Conservation (phyloP, 2,113 vertebrate species). For the Ellobius talpinus region DNA sequence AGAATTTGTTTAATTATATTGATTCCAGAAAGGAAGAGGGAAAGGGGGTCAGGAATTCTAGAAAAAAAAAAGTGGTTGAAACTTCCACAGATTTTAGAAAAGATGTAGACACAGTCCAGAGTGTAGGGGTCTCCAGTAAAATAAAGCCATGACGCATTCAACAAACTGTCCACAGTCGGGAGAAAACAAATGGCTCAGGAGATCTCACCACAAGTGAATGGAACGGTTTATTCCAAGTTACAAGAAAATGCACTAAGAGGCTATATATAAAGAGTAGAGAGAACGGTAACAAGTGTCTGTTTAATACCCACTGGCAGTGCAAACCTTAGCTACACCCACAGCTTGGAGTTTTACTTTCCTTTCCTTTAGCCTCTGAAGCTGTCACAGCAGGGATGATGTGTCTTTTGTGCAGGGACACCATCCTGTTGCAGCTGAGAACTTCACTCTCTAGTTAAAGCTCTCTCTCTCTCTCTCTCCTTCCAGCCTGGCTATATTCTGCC, state of each 20-base stretch:
- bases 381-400: no score
- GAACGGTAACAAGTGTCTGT: neutral
- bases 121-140: neutral
- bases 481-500: no score
- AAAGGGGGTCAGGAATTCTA: neutral
- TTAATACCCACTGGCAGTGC: neutral
- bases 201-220: neutral
- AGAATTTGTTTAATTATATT: neutral
- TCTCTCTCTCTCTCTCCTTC: neutral
- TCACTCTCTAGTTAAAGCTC: neutral
- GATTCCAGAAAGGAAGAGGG: neutral
- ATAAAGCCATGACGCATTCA: no score
- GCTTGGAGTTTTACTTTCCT: neutral
- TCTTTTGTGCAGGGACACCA: neutral
- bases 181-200: neutral
- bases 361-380: neutral
- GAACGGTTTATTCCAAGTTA: neutral
- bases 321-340: neutral
- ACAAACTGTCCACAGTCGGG: neutral
- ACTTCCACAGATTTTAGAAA: neutral
- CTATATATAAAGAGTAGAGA: neutral
- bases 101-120: neutral
- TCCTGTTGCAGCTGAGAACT: neutral
- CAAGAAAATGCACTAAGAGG: neutral
- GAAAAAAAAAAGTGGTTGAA: neutral